Percentiles rank a stretch among this genome's conserved stretches.
Conservation (phyloP, 1,140 invertebrate genomes). For the Whitmania pigra region DNA sequence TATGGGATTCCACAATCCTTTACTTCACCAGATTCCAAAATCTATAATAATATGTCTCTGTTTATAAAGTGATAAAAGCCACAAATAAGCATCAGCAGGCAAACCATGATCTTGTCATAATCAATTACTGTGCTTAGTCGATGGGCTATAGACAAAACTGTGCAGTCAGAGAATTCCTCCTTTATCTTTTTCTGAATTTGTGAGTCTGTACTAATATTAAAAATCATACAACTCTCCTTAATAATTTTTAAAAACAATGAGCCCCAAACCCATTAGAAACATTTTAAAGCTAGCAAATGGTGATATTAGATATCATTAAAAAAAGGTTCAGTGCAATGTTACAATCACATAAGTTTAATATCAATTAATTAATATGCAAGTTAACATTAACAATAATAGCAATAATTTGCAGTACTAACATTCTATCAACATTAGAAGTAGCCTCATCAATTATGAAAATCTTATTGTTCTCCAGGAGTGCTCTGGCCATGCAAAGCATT, state of each 20-base stretch:
- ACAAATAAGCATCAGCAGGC: no score
- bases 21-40: conserved; percentile 14
- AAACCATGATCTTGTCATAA: conserved; percentile 26
- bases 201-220: conserved; percentile 35
- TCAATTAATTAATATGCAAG: background rate
- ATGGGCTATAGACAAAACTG: conserved; percentile 45
- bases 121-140: conserved; percentile 45
- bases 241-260: no score
- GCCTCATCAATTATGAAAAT: conserved; percentile 61
- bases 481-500: conserved; percentile 48
- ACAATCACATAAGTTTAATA: no score
- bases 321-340: no score
- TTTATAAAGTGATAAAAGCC: background rate
- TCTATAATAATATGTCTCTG: background rate
- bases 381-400: background rate
- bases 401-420: conserved; percentile 6
- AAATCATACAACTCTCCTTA: no score
- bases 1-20: conserved; percentile 12
- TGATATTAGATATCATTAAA: no score
- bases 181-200: conserved; percentile 42
- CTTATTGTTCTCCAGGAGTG: conserved; percentile 50
- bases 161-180: conserved; percentile 37
- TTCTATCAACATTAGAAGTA: conserved; percentile 33
- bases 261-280: no score
- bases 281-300: no score